Percentiles rank a stretch among this genome's conserved stretches.
Conservation (phyloP, 2,888 invertebrate genomes). For the Agrypnus murinus region DNA sequence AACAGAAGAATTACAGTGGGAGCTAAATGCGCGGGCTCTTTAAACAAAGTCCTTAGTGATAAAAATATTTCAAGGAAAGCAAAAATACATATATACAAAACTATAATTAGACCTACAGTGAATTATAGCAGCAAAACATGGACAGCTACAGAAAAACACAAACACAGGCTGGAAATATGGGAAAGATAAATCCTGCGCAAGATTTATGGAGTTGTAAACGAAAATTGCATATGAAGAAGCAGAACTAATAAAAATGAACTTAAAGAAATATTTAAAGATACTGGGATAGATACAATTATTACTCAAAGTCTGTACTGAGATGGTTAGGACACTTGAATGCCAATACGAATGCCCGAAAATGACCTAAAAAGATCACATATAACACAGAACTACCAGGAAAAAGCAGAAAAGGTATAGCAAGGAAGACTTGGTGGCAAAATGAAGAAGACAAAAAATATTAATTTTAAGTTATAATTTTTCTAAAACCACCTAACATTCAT, state of each 20-base stretch:
- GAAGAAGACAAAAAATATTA: no score
- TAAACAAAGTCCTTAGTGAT: not conserved
- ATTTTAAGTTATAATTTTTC: no score
- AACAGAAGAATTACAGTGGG: not conserved
- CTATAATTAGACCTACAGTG: not conserved
- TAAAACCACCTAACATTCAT: no score
- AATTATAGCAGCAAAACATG: not conserved
- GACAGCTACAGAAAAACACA: not conserved
- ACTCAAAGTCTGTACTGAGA: no score
- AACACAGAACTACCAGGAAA: not conserved
- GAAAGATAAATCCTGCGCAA: no score
- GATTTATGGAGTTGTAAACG: no score
- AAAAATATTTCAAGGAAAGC: not conserved
- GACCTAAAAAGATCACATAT: not conserved
- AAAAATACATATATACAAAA: not conserved
- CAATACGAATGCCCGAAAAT: not conserved
- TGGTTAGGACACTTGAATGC: not conserved
- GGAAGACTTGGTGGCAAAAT: not conserved
- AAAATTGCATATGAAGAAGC: not conserved
- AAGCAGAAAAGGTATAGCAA: not conserved
- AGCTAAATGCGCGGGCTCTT: not conserved
- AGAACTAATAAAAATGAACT: not conserved
- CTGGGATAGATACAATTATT: not conserved
- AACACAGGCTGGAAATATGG: no score
- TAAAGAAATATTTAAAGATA: not conserved